Evolutionary conservation across 2,888 invertebrate species (phyloP).

Genomic region (Didymodactylos carnosus): DNA sequence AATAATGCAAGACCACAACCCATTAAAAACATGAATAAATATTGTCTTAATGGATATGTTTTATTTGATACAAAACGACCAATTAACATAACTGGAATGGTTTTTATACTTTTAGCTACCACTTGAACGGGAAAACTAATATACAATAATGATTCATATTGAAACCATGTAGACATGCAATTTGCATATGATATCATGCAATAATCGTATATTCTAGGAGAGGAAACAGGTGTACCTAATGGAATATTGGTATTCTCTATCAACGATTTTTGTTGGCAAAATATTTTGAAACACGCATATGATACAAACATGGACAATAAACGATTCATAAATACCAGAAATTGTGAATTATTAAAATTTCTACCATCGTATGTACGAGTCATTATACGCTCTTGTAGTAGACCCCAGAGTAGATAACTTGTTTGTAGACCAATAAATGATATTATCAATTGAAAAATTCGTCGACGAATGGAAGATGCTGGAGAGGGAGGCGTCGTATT

Average conservation of each 20-base stretch:
- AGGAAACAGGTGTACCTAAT: neutral
- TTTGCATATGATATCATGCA: neutral
- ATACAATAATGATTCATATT: constrained; percentile 93
- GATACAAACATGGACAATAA: constrained; percentile 61
- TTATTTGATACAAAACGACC: constrained; percentile 68
- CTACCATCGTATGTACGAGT: constrained; percentile 42
- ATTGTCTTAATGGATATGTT: constrained; percentile 72
- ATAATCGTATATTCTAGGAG: neutral
- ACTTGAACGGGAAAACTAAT: constrained; percentile 94
- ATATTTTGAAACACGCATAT: constrained; percentile 16
- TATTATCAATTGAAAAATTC: neutral
- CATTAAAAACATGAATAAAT: constrained; percentile 65
- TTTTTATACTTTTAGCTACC: constrained; percentile 18
- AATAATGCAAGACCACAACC: constrained; percentile 81
- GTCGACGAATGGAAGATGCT: neutral
- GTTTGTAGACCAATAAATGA: constrained; percentile 7
- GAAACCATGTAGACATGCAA: constrained; percentile 67
- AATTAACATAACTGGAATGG: constrained; percentile 71
- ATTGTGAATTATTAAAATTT: constrained; percentile 76
- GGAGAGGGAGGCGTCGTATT: neutral
- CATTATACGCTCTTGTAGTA: constrained; percentile 94
- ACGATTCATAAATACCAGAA: constrained; percentile 82
- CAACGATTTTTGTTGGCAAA: neutral
- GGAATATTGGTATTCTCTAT: no score
- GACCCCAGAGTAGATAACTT: constrained; percentile 50